A percentile compares a stretch with the other conserved stretches of the same genome.
Evolutionary conservation across 2,888 invertebrate species (phyloP).

Genomic region (Pecten maximus): DNA sequence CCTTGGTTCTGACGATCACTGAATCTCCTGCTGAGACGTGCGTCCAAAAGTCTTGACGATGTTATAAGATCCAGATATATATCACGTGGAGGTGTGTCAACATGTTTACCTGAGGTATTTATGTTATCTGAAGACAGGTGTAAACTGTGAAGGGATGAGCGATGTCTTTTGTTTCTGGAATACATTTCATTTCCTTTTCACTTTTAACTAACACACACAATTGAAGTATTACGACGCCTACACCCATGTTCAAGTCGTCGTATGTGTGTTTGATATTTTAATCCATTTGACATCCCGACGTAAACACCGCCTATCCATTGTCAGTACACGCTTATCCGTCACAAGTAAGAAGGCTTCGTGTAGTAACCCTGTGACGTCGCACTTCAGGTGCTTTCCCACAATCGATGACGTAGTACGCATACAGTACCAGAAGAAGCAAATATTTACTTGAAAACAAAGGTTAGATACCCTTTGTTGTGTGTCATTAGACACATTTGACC

Average conservation of each 20-base stretch:
- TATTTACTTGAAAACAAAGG: neutral
- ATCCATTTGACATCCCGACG: slow-evolving; percentile 15
- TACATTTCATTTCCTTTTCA: slow-evolving; percentile 12
- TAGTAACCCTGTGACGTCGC: slow-evolving; percentile 61
- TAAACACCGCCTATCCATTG: slow-evolving; percentile 1
- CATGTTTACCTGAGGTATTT: slow-evolving; percentile 30
- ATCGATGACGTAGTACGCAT: slow-evolving; percentile 36
- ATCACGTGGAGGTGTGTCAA: slow-evolving; percentile 24
- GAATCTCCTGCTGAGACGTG: neutral
- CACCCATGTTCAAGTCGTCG: neutral
- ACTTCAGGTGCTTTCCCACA: slow-evolving; percentile 17
- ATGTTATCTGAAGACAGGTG: slow-evolving; percentile 31
- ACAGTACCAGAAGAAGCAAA: neutral
- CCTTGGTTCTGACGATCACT: neutral
- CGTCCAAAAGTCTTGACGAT: neutral
- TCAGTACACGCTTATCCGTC: slow-evolving; percentile 35
- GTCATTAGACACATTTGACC: neutral
- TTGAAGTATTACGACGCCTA: neutral
- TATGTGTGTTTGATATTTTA: neutral
- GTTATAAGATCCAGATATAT: neutral
- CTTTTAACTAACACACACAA: slow-evolving; percentile 35
- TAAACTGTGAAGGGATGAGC: neutral
- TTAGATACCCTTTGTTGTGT: neutral
- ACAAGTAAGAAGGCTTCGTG: slow-evolving; percentile 56
- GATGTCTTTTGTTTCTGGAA: neutral